Conservation (phyloP, 2,113 vertebrate species). For the Trochalopteron elliotii region DNA sequence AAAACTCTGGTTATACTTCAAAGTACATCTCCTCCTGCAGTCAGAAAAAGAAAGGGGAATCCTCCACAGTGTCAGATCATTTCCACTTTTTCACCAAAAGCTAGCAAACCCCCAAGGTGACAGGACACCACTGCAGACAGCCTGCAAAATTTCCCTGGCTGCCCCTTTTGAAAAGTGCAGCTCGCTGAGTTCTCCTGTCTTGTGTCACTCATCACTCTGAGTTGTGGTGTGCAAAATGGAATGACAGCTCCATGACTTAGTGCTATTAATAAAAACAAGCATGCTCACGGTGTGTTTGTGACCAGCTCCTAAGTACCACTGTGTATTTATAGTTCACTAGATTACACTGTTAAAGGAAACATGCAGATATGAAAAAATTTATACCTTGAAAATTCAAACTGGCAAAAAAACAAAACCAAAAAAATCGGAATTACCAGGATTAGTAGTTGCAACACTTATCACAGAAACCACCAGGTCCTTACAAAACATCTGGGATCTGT, state of each 20-base stretch:
- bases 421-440: neutral
- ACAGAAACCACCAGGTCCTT: neutral
- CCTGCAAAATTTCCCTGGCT: neutral
- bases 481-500: slow-evolving; percentile 2
- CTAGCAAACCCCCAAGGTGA: neutral
- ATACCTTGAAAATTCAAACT: neutral
- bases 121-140: rapidly evolving
- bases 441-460: neutral
- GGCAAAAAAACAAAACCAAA: neutral
- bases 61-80: neutral
- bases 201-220: neutral
- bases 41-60: slow-evolving; percentile 1
- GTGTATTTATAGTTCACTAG: neutral
- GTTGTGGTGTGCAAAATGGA: neutral
- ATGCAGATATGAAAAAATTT: neutral
- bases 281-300: neutral
- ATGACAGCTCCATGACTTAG: neutral
- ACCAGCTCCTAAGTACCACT: neutral
- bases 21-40: neutral
- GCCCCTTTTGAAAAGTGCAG: neutral
- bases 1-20: neutral
- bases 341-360: neutral
- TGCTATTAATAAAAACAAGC: slow-evolving; percentile 43
- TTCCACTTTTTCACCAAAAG: neutral
- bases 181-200: neutral